Conservation (phyloP, 2,797 vertebrate species). For the Spheniscus humboldti region DNA sequence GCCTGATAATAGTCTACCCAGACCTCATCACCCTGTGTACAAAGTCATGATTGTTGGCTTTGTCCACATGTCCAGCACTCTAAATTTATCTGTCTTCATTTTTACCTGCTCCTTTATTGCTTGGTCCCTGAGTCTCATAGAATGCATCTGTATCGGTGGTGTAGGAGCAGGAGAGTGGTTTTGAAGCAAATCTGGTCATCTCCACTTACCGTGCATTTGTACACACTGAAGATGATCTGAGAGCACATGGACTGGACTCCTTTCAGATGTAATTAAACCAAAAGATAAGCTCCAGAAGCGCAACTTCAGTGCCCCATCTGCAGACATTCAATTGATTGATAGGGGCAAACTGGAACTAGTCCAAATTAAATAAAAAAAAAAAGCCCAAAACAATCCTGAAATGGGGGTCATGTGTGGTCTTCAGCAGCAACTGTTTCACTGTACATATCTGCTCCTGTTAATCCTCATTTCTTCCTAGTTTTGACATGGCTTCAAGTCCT, state of each 20-base stretch:
- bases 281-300: background rate
- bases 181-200: background rate
- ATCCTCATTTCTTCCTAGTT: background rate
- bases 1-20: background rate
- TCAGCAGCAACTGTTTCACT: background rate
- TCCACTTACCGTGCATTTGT: background rate
- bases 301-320: background rate
- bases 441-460: background rate
- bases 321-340: background rate
- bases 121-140: background rate
- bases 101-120: background rate
- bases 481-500: background rate
- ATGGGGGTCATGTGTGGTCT: background rate
- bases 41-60: background rate
- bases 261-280: background rate
- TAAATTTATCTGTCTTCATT: background rate
- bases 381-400: accelerated
- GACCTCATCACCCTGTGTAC: background rate
- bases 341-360: background rate
- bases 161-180: background rate
- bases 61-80: background rate
- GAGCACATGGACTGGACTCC: background rate
- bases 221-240: background rate
- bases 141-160: background rate
- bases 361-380: background rate